Conservation (phyloP, 2,888 invertebrate genomes). For the Idaea biselata region DNA sequence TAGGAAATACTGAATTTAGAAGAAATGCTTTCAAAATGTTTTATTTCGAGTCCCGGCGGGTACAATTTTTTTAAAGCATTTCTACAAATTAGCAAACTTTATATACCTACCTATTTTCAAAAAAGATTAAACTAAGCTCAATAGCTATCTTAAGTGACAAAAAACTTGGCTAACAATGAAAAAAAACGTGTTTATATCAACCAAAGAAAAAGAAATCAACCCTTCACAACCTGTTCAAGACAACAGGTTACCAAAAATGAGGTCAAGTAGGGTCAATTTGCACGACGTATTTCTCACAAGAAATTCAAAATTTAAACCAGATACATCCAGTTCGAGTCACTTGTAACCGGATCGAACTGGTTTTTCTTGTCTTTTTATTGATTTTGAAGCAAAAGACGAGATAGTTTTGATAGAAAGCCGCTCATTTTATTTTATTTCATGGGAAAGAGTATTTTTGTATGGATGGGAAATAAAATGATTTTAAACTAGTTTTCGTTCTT, state of each 20-base stretch:
- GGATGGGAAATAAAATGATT: background rate
- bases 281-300: slow-evolving; percentile 25
- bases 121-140: too few species aligned
- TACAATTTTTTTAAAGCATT: too few species aligned
- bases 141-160: too few species aligned
- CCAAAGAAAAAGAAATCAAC: slow-evolving; percentile 4
- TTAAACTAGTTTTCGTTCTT: background rate
- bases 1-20: too few species aligned
- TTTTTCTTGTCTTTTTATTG: slow-evolving; percentile 18
- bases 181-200: background rate
- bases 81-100: too few species aligned
- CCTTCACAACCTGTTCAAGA: slow-evolving; percentile 18
- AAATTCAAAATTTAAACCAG: slow-evolving; percentile 16
- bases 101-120: too few species aligned
- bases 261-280: slow-evolving; percentile 15
- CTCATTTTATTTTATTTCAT: slow-evolving; percentile 3
- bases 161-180: background rate
- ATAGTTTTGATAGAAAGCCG: slow-evolving; percentile 11
- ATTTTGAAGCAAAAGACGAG: slow-evolving; percentile 18
- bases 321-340: slow-evolving; percentile 15
- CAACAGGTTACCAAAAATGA: slow-evolving; percentile 25
- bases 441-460: background rate
- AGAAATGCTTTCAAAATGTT: too few species aligned
- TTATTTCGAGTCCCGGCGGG: too few species aligned
- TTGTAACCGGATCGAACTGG: slow-evolving; percentile 16